Percentiles rank a stretch among this genome's conserved stretches.
Conservation (phyloP, 2,888 invertebrate species). For the Brassicogethes aeneus region DNA sequence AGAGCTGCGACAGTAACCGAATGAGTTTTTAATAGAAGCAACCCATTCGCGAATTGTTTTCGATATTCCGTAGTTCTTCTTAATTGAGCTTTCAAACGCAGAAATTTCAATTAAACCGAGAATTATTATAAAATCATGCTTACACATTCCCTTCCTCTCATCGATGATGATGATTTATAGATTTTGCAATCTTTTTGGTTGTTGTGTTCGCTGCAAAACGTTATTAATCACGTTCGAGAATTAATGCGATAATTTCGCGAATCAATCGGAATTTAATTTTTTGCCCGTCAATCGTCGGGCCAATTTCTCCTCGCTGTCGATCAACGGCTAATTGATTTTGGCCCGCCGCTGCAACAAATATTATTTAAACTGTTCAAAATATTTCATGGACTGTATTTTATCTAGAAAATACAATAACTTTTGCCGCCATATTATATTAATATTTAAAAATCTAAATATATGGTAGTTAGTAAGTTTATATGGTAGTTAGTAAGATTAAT, state of each 20-base stretch:
- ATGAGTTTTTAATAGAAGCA: background rate
- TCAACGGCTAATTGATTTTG: background rate
- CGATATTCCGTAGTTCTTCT: conserved; percentile 9
- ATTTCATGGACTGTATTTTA: too few relatives aligned
- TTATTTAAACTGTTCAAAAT: too few relatives aligned
- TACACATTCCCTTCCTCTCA: too few relatives aligned
- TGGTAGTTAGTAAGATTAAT: too few relatives aligned
- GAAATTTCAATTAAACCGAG: conserved; percentile 18
- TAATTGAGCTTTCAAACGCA: conserved; percentile 24
- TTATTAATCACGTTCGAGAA: background rate
- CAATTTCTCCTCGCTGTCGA: background rate
- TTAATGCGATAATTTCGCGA: background rate
- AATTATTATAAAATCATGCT: conserved; percentile 25
- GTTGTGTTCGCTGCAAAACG: background rate
- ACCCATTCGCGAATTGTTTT: background rate
- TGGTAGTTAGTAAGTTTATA: too few relatives aligned
- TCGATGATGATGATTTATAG: too few relatives aligned
- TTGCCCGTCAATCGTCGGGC: background rate
- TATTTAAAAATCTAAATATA: too few relatives aligned
- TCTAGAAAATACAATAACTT: too few relatives aligned
- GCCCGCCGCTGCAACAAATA: too few relatives aligned
- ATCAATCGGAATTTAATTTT: background rate
- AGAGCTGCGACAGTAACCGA: background rate
- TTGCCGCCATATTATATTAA: too few relatives aligned
- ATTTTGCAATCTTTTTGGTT: too few relatives aligned